A percentile compares a stretch with the other conserved stretches of the same genome.
These are phyloP conservation scores for Leptopterna dolabrata DNA, from an alignment of 2,888 invertebrate species.

Conservation along the genomic window DNA sequence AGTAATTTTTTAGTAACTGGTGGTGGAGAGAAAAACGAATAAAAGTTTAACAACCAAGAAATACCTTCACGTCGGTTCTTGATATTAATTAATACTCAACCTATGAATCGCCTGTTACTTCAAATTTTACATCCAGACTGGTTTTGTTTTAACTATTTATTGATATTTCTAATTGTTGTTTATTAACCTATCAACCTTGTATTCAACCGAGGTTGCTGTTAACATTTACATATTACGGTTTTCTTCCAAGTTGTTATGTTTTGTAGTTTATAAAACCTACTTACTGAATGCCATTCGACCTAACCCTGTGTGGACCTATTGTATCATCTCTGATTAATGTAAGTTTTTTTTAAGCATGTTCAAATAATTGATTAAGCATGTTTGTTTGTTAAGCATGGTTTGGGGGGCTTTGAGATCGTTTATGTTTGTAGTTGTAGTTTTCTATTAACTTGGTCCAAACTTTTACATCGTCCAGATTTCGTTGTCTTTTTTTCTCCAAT, in stretches of 20 bases:
- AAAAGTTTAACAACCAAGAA: too few relatives aligned
- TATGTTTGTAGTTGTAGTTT: slow-evolving; percentile 12
- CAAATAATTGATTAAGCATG: too few relatives aligned
- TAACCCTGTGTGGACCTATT: slow-evolving; percentile 50
- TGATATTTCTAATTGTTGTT: too few relatives aligned
- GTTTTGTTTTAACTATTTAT: too few relatives aligned
- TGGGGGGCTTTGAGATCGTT: slow-evolving; percentile 20
- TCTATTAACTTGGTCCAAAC: neutral
- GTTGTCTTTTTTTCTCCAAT: too few relatives aligned
- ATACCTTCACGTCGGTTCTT: too few relatives aligned
- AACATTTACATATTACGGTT: too few relatives aligned
- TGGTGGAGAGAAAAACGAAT: neutral
- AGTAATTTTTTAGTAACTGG: neutral
- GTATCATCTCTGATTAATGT: slow-evolving; percentile 33
- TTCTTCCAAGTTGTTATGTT: slow-evolving; percentile 4
- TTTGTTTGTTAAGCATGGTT: slow-evolving; percentile 27
- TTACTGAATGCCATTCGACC: neutral
- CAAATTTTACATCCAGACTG: too few relatives aligned
- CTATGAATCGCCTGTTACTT: too few relatives aligned
- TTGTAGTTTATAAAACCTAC: neutral
- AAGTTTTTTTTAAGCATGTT: slow-evolving; percentile 42
- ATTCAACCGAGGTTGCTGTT: too few relatives aligned
- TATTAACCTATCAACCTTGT: too few relatives aligned
- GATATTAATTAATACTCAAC: too few relatives aligned
- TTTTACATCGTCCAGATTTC: neutral